phyloP scores from a whole-genome alignment of 2,888 invertebrate genomes.

The Scelioninae gen. 2 region DNA sequence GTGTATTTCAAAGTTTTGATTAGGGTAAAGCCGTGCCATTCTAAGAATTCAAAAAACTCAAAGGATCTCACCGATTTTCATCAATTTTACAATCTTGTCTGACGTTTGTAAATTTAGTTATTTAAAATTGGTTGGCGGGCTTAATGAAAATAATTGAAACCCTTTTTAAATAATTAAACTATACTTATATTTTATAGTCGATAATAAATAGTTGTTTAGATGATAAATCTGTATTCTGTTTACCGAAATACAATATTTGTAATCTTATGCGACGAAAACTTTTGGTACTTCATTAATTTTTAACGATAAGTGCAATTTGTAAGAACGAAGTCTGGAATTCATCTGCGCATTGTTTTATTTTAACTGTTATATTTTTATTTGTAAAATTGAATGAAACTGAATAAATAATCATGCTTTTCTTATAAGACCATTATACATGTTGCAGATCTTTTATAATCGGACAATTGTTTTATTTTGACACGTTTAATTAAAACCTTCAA shows the following conservation, averaged over 20 bases:
- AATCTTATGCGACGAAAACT: slow-evolving; percentile 6
- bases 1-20: neutral
- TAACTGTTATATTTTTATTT: slow-evolving; percentile 32
- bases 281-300: slow-evolving; percentile 27
- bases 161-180: slow-evolving; percentile 16
- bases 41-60: slow-evolving; percentile 33
- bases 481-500: neutral
- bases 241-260: slow-evolving; percentile 13
- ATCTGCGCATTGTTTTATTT: slow-evolving; percentile 28
- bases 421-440: slow-evolving; percentile 16
- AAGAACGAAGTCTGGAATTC: slow-evolving; percentile 10
- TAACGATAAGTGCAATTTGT: slow-evolving; percentile 46
- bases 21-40: slow-evolving; percentile 16
- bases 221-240: slow-evolving; percentile 15
- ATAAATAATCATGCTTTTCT: slow-evolving; percentile 23
- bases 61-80: slow-evolving; percentile 42
- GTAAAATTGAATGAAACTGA: slow-evolving; percentile 20
- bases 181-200: slow-evolving; percentile 4
- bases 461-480: neutral
- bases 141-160: neutral
- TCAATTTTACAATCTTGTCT: slow-evolving; percentile 9
- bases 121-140: slow-evolving; percentile 12
- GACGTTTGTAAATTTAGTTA: slow-evolving; percentile 18
- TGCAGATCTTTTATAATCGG: slow-evolving; percentile 4
- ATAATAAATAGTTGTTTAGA: slow-evolving; percentile 11